Base-by-base conservation (phyloP, 2,888 invertebrate genomes). In the Ichneumoninae sp. region DNA sequence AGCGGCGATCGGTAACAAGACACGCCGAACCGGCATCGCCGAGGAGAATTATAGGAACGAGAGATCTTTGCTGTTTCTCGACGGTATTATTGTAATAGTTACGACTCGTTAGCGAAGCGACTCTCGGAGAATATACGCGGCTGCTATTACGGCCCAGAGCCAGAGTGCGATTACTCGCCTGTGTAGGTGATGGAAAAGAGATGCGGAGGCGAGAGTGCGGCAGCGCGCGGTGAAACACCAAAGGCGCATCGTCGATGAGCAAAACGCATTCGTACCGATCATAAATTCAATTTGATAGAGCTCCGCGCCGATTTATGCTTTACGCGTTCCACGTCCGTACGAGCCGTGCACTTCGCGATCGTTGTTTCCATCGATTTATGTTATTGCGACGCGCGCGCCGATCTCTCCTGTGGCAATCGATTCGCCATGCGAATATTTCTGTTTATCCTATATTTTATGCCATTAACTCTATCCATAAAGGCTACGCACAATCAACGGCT, bases 231-330 rank as follows among this genome's bases (percentile, higher is more conserved):
- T 81, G n/a, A 71, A 70, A 75, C 73, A 69, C 83, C 83, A 86
- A 88, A 86, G 87, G 85, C 78, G 79, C 74, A 83, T 81, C 78
- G 81, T 79, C 86, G 81, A 85, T 85, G 79, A 86, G 87, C 86
- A 81, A 87, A 88, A 87, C 82, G 44, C 83, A 77, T 77, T 86
- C 83, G 83, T 73, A 83, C 60, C 83, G 88, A 88, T 88, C 87
- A 86, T 88, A 88, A 88, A 88, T 88, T 88, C 87, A 88, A 88
- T 88, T 88, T 87, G 87, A 88, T 86, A 79, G 86, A 87, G 82
- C 13, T 16, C 44, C 44, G 79, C 66, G 75, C 82, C 74, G 83
- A 85, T 47, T 47, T 83, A 84, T 84, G 86, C 86, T 87, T 87
- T 86, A 87, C 87, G 87, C 83, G 86, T 80, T 66, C 57, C 44